Evolutionary conservation across 1,140 invertebrate species (phyloP).

Genomic region (Pseudomyrmex flavicornis): DNA sequence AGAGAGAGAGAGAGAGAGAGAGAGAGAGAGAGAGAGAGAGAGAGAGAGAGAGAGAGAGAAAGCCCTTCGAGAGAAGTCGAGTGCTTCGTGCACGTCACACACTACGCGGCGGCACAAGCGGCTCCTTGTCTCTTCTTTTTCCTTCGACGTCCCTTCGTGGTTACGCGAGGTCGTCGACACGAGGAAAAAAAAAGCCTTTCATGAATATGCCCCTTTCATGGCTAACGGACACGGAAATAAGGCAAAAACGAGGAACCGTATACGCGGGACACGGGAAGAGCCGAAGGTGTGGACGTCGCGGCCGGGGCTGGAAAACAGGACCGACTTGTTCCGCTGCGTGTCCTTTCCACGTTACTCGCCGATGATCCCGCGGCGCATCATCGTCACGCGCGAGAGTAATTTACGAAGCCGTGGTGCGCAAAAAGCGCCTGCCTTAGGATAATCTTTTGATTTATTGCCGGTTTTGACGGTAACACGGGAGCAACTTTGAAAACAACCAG

Average conservation of each 20-base stretch:
- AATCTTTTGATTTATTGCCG: slow-evolving; percentile 16
- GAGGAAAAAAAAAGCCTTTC: slow-evolving; percentile 63
- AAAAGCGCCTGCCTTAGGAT: too few relatives aligned
- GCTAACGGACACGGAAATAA: slow-evolving; percentile 70
- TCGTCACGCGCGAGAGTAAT: not conserved
- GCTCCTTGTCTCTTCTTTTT: slow-evolving; percentile 69
- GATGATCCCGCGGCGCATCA: not conserved
- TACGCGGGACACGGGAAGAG: slow-evolving; percentile 32
- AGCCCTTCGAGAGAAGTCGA: slow-evolving; percentile 54
- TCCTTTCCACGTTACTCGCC: slow-evolving; percentile 2
- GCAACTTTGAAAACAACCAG: not conserved
- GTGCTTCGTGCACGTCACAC: slow-evolving; percentile 51
- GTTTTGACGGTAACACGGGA: not conserved
- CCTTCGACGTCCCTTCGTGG: slow-evolving; percentile 56
- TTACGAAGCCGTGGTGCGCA: not conserved
- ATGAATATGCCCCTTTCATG: slow-evolving; percentile 73
- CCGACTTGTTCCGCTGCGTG: slow-evolving; percentile 42
- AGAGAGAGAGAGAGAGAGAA: too few relatives aligned
- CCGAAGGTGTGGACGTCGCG: slow-evolving; percentile 33
- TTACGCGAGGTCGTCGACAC: slow-evolving; percentile 36
- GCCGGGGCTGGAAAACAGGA: slow-evolving; percentile 46
- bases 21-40: too few relatives aligned
- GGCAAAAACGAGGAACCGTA: slow-evolving; percentile 58
- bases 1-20: too few relatives aligned
- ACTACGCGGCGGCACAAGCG: slow-evolving; percentile 62